Evolutionary conservation across 1,140 invertebrate genomes (phyloP), one percentile per base, ranked within the genome.

Genomic region (Cherax quadricarinatus): DNA sequence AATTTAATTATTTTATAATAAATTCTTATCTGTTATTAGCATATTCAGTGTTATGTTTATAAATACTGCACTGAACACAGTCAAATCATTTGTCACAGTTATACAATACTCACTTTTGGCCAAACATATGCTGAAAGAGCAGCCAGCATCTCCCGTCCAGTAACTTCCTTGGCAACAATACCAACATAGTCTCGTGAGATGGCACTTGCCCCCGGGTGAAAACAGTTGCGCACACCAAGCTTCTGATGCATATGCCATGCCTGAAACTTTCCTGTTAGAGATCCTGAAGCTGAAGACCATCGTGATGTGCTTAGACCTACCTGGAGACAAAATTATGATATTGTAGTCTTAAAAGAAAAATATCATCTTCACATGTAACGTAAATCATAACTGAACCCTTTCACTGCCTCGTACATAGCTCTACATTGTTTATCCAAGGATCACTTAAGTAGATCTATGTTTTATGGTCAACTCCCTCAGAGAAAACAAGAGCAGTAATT

Each of bases 61-160:
- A 57, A 57, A 10, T 57, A 41, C 30, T 41, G 30, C 30, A 41
- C 30, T 41, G 30, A 41, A 41, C 30, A 41, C 30, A 57, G 53
- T 10, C 53, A 57, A 5, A 14, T 10, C 53, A 57, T 57, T 57
- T 57, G 53, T 14, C 14, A 66, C 18, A 66, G 62, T 12, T 66
- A 66, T 66, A 66, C 14, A 18, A 18, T 24, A 95, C 94, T 86
- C 96, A 97, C 97, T 96, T 97, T 97, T 53, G 99, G 99, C 99
- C 99, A 99, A 90, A 99, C 97, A 96, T 99, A 99, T 75, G 96
- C 96, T 94, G 98, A 95, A 97, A 99, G 98, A 80, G 97, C 97
- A 93, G 96, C 96, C 3, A 99, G 94, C 97, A 99, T 99, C 94
- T 99, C 97, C 93, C 95, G 95, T 30, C 96, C 96, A 4, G 96